Base-by-base conservation (phyloP, 2,797 vertebrate species). In the Phrynocephalus forsythii region DNA sequence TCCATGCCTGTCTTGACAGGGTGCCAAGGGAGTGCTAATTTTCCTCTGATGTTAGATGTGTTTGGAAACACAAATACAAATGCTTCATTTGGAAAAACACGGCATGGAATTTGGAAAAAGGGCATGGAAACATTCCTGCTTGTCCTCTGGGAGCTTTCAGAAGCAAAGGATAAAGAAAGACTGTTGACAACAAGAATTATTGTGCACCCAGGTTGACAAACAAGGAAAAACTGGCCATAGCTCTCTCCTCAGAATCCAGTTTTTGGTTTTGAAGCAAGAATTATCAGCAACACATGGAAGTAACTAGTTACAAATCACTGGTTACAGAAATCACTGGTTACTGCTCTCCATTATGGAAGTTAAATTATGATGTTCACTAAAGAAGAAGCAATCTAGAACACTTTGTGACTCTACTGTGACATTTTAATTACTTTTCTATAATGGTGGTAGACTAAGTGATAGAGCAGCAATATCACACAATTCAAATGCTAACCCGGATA, bases 71-170 rank as follows among this genome's bases (percentile, higher is more conserved):
- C 38, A 44, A 44, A 44, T 44, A 44, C 38, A 44, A 44, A 44
- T 44, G 38, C 38, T 44, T 44, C 38, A 44, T 44, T 44, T 44
- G 38, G 38, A 2, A 44, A 44, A 44, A 33, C 76, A 63, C 56
- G 60, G 66, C 48, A 91, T 84, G 48, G 86, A 87, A 92, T 85
- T 91, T 63, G 24, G n/a, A 84, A 44, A 44, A 3, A 44, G 2
- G 38, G 38, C 38, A 44, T 44, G 1, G 92, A 85, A 76, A 24
- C 0, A 18, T 63, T 3, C 44, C 26, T 7, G 13, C 75, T 78
- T 78, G 79, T 28, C 68, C 28, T 18, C n/a, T 50, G 7, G 2
- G 7, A 4, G 3, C 48, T 91, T 88, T 75, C 84, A 16, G 79
- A 38, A 7, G n/a, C 22, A 44, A 13, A n/a, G n/a, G 10, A 60